Evolutionary conservation across 2,113 vertebrate genomes (phyloP), one percentile per base, ranked within the genome.

Genomic region (Ptyas mucosa): DNA sequence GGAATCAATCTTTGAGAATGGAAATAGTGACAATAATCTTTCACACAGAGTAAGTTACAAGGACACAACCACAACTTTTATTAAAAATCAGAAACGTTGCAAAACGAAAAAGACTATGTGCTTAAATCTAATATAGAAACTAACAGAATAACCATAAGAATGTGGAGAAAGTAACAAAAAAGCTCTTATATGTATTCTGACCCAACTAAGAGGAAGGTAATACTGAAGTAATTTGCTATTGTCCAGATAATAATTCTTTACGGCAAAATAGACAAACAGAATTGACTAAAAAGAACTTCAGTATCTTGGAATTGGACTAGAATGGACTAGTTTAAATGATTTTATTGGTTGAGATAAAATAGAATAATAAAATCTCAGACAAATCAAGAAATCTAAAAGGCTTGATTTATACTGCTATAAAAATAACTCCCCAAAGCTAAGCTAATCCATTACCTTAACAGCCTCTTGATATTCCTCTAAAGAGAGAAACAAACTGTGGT

Each of bases 401-500:
- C 20, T 85, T 85, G 23, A 61, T 21, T 39, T 23, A 14, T 21
- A 89, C 34, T 55, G 10, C 85, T 89, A 20, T 8, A 0, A 96
- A 94, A 53, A 52, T 91, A 18, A 93, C 14, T 61, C 52, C 34
- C 94, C 96, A 96, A 95, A 87, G 43, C 92, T 85, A 95, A n/a
- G 93, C 92, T 95, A 46, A 90, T 2, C 54, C 53, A 88, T 98
- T 99, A 99, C 99, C 98, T 99, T 99, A 92, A 99, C 97, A 94
- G 99, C 98, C 98, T 99, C 99, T 98, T 99, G 98, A 92, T 99
- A 99, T 95, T 99, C 99, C 96, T 98, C 99, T 99, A 96, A 93
- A 95, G 95, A 90, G 95, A 95, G 95, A 96, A 90, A 94, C 69
- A 96, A 69, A 88, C 8, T 0, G 20, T 49, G 0, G 81, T 97